phyloP scores from a whole-genome alignment of 2,797 vertebrate genomes.

The Coendou prehensilis region DNA sequence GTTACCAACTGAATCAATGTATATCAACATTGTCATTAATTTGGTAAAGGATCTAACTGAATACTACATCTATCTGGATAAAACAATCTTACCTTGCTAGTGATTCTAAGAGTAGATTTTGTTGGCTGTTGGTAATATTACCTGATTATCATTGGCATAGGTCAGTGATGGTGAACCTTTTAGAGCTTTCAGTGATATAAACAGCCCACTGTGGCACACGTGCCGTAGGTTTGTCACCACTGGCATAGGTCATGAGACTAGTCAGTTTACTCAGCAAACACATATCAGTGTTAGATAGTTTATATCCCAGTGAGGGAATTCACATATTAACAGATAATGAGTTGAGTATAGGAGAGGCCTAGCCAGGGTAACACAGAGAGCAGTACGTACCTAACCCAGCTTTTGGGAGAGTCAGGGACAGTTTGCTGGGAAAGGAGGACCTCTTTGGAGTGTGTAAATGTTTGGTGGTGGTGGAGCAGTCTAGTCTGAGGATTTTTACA shows the following conservation, averaged over 20 bases:
- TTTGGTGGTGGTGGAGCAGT: neutral
- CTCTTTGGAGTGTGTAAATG: neutral
- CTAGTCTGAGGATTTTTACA: neutral
- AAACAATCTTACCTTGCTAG: conserved; percentile 4
- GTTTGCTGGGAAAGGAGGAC: neutral
- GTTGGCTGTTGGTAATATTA: conserved; percentile 34
- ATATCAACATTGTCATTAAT: neutral
- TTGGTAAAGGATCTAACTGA: conserved; percentile 13
- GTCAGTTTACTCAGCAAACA: conserved; percentile 54
- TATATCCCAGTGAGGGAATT: neutral
- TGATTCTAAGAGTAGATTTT: conserved; percentile 39
- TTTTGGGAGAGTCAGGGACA: neutral
- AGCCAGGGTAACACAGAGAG: neutral
- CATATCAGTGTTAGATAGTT: conserved; percentile 14
- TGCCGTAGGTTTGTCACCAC: neutral
- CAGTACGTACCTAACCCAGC: neutral
- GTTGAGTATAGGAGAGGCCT: neutral
- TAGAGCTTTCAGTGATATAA: neutral
- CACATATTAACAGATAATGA: conserved; percentile 10
- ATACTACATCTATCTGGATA: neutral
- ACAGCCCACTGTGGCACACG: neutral
- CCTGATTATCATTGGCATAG: conserved; percentile 18
- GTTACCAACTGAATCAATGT: neutral
- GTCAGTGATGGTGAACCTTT: neutral
- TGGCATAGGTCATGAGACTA: conserved; percentile 39